Conservation (phyloP, 2,888 invertebrate genomes). For the Diaperis boleti region DNA sequence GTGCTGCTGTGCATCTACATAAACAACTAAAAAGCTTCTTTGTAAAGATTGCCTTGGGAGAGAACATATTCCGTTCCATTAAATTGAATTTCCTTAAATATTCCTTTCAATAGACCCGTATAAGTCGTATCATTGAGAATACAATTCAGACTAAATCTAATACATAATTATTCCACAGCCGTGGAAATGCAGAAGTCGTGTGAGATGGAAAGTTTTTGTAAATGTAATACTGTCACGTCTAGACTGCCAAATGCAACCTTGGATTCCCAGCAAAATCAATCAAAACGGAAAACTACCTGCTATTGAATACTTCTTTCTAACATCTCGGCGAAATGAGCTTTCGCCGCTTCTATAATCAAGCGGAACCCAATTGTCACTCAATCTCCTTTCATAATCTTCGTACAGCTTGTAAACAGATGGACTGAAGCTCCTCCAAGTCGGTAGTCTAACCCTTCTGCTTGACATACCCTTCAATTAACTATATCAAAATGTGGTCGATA, state of each 20-base stretch:
- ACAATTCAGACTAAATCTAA: conserved; percentile 3
- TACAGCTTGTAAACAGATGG: conserved; percentile 7
- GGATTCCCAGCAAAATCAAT: conserved; percentile 19
- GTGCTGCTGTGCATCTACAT: conserved; percentile 14
- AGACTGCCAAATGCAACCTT: conserved; percentile 19
- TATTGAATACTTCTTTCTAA: conserved; percentile 11
- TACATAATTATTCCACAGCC: conserved; percentile 5
- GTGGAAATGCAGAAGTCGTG: conserved; percentile 9
- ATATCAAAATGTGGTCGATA: conserved; percentile 16
- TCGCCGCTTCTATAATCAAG: conserved; percentile 15
- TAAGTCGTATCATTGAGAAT: neutral
- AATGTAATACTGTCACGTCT: conserved; percentile 30
- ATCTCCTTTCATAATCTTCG: conserved; percentile 21
- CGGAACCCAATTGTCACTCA: conserved; percentile 16
- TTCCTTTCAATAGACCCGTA: conserved; percentile 1
- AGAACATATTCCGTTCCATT: conserved; percentile 31
- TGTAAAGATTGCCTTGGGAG: conserved; percentile 17
- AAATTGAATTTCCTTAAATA: conserved; percentile 22
- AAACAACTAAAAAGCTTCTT: conserved; percentile 32
- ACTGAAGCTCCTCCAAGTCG: conserved; percentile 5
- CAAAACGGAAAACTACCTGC: conserved; percentile 29
- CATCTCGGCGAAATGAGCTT: conserved; percentile 17
- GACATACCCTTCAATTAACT: conserved; percentile 19
- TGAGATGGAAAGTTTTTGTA: conserved; percentile 15
- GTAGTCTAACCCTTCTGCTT: conserved; percentile 14